Evolutionary conservation across 2,113 vertebrate genomes (phyloP).

Genomic region (Callospermophilus lateralis): DNA sequence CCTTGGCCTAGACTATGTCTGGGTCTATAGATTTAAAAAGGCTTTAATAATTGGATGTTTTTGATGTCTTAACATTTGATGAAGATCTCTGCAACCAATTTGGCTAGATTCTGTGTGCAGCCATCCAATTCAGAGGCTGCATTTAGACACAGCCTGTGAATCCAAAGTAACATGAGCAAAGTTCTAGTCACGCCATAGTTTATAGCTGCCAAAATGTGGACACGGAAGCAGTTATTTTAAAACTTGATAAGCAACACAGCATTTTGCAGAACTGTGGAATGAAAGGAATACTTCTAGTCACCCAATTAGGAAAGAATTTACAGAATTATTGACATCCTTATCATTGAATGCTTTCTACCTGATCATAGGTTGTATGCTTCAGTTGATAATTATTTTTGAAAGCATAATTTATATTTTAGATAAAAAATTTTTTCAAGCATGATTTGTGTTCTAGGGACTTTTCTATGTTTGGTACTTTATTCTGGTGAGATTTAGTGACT

Average conservation of each 20-base stretch:
- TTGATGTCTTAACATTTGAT: slow-evolving; percentile 79
- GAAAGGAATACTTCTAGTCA: slow-evolving; percentile 75
- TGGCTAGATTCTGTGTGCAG: slow-evolving; percentile 69
- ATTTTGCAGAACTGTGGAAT: slow-evolving; percentile 80
- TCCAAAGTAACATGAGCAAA: slow-evolving; percentile 84
- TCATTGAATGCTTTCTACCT: slow-evolving; percentile 60
- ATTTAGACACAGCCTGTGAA: slow-evolving; percentile 84
- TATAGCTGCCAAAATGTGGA: slow-evolving; percentile 83
- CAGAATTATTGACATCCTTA: slow-evolving; percentile 60
- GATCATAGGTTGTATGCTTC: slow-evolving; percentile 32
- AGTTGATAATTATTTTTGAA: slow-evolving; percentile 61
- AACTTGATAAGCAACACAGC: slow-evolving; percentile 82
- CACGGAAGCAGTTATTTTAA: slow-evolving; percentile 84
- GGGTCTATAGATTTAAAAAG: slow-evolving; percentile 61
- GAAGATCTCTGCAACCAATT: slow-evolving; percentile 76
- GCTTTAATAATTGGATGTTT: slow-evolving; percentile 78
- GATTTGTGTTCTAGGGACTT: slow-evolving; percentile 58
- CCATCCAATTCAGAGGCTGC: slow-evolving; percentile 78
- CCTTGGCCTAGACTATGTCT: slow-evolving; percentile 52
- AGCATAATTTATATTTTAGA: slow-evolving; percentile 67
- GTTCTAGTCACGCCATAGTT: slow-evolving; percentile 84
- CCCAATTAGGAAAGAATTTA: slow-evolving; percentile 68
- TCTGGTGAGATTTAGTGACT: slow-evolving; percentile 55
- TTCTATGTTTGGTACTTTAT: slow-evolving; percentile 62
- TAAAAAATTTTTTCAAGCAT: slow-evolving; percentile 56